Evolutionary conservation across 1,140 invertebrate genomes (phyloP), one percentile per base, ranked within the genome.

Genomic region (Camponotus floridanus): DNA sequence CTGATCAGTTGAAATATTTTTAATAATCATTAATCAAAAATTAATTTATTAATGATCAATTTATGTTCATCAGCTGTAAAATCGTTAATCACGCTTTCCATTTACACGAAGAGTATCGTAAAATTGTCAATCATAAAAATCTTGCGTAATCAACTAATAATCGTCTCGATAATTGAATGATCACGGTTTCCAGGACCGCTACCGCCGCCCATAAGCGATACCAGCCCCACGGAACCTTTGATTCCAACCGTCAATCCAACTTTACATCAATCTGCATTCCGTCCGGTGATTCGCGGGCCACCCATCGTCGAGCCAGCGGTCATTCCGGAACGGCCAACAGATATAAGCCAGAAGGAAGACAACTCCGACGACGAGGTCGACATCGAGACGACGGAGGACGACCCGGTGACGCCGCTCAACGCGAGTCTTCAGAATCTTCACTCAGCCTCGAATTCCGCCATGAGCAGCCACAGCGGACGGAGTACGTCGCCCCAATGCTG

Each of bases 261-360:
- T 1, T 36, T 91, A 57, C 96, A 96, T 91, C 96, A 96, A 83
- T 97, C 96, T 6, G 97, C 96, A n/a, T 97, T 97, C 90, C 96
- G 96, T 84, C 97, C 97, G 8, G 96, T 97, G 0, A 92, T 94
- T 78, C 93, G 94, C 55, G 91, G 91, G 6, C 92, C 92, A 3
- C 91, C 91, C n/a, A 88, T 93, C 11, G 74, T 92, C 13, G 93
- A 94, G 65, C 79, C 91, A 5, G 68, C 90, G 39, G 39, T 88
- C 2, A n/a, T 51, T 0, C 88, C 83, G 3, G 91, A 93, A 81
- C 84, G 89, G 5, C 68, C 88, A 0, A 42, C 91, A 0, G 88
- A 93, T 15, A 55, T 39, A 0, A 70, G 68, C 48, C 79, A 90
- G 31, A 93, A 93, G 21, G 93, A 94, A 9, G 91, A 92, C 18